Evolutionary conservation across 1,140 invertebrate genomes (phyloP), one percentile per base, ranked within the genome.

Genomic region (Drosophila novamexicana): DNA sequence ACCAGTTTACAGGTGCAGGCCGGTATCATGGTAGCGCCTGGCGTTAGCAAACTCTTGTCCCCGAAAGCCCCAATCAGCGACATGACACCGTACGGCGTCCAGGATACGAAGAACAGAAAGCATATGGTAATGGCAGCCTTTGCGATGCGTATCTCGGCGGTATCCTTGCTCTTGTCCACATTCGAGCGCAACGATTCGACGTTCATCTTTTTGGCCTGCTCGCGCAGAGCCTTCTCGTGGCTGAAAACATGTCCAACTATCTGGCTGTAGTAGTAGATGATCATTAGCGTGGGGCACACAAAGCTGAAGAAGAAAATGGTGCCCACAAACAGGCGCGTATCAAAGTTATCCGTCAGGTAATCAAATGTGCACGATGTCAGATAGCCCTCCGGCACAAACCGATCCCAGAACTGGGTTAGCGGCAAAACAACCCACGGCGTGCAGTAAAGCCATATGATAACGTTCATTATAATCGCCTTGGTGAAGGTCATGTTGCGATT

Each of bases 121-220:
- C 96, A 96, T 39, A 97, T 95, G 1, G 96, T 96, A 54, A 97
- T 96, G 0, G 96, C 96, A 3, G 96, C 96, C 93, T 97, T 97
- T 0, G 96, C 96, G 75, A 97, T 97, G 44, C 96, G 93, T 58
- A 97, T 95, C 92, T 97, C 97, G 1, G 96, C 96, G 0, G 96
- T 96, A 77, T 96, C 94, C 61, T 93, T 92, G 58, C 94, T 94
- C 10, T 94, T 92, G 37, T 95, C 93, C 56, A 95, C 94, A 78
- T 96, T 97, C 36, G 95, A 95, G 68, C 97, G 92, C 10, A 98
- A 89, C 40, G 96, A 97, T 69, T 97, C 96, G 0, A 97, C 96
- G 78, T 98, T 97, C 97, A 97, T 98, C 91, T 97, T 97, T 88
- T 97, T 97, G 0, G 97, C 97, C 94, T 96, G 95, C 80, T 94